Evolutionary conservation across 2,113 vertebrate species (phyloP).

Genomic region (Platysteira castanea): DNA sequence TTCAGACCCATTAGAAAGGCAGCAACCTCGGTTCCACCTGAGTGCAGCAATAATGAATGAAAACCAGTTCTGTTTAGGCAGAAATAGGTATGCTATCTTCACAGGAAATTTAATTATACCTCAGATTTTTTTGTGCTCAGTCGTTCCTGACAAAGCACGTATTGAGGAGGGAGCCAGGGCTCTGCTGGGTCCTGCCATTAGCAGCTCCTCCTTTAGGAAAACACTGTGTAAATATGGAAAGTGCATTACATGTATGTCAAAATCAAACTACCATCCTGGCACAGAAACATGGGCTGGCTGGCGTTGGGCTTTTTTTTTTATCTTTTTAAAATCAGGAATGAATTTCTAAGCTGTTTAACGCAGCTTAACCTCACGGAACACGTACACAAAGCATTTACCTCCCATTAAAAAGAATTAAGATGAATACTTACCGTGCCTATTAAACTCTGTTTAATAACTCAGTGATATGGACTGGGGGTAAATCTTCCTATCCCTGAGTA

Average conservation of each 20-base stretch:
- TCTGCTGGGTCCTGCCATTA: not conserved
- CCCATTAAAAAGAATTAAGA: not conserved
- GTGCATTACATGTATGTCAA: not conserved
- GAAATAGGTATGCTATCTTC: not conserved
- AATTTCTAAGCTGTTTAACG: not conserved
- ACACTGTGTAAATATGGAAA: not conserved
- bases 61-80: not conserved
- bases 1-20: not conserved
- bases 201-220: conserved; percentile 13
- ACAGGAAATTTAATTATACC: conserved; percentile 11
- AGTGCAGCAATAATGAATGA: not conserved
- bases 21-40: not conserved
- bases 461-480: not conserved
- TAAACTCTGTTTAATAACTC: not conserved
- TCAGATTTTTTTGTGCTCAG: not conserved
- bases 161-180: not conserved
- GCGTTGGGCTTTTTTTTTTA: not conserved
- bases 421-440: not conserved
- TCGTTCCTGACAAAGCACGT: not conserved
- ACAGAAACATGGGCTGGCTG: not conserved
- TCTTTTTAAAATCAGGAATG: not conserved
- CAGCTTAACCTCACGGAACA: not conserved
- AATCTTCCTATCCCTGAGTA: not conserved
- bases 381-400: not conserved
- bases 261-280: not conserved